These are phyloP conservation scores for Pectinophora gossypiella DNA, from an alignment of 1,140 invertebrate species.

Conservation along the genomic window DNA sequence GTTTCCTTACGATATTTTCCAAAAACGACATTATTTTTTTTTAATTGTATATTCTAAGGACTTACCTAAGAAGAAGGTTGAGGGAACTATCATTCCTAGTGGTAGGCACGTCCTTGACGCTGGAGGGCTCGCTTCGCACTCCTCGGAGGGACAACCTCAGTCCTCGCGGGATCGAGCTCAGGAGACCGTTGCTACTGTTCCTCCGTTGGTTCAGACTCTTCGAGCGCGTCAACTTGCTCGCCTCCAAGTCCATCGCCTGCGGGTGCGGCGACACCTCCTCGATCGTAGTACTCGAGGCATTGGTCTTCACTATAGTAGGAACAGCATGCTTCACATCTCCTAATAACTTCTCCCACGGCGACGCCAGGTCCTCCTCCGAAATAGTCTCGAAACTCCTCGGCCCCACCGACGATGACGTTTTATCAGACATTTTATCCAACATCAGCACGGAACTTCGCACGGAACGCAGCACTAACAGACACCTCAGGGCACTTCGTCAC, in stretches of 20 bases:
- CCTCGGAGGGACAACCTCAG: constrained; percentile 74
- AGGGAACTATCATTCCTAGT: constrained; percentile 66
- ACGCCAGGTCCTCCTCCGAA: constrained; percentile 65
- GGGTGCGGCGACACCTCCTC: constrained; percentile 48
- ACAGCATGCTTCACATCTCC: constrained; percentile 58
- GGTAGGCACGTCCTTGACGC: constrained; percentile 64
- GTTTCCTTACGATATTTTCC: too few species aligned
- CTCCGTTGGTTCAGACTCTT: constrained; percentile 66
- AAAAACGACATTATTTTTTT: too few species aligned
- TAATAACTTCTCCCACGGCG: constrained; percentile 69
- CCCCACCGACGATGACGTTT: constrained; percentile 62
- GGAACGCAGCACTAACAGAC: constrained; percentile 67
- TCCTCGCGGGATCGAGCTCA: constrained; percentile 68
- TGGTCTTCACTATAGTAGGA: constrained; percentile 69
- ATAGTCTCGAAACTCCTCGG: constrained; percentile 71
- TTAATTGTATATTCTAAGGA: constrained; percentile 5
- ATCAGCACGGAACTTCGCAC: too few species aligned
- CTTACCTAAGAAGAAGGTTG: constrained; percentile 67
- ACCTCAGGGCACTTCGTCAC: constrained; percentile 67
- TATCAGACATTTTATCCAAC: constrained; percentile 71
- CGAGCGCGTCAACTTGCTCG: constrained; percentile 62
- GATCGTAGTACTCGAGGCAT: constrained; percentile 62
- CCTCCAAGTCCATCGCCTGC: constrained; percentile 49
- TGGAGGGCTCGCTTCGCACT: constrained; percentile 65
- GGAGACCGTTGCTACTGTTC: constrained; percentile 60